phyloP scores from a whole-genome alignment of 2,888 invertebrate species.

The Tachystola acroxantha region DNA sequence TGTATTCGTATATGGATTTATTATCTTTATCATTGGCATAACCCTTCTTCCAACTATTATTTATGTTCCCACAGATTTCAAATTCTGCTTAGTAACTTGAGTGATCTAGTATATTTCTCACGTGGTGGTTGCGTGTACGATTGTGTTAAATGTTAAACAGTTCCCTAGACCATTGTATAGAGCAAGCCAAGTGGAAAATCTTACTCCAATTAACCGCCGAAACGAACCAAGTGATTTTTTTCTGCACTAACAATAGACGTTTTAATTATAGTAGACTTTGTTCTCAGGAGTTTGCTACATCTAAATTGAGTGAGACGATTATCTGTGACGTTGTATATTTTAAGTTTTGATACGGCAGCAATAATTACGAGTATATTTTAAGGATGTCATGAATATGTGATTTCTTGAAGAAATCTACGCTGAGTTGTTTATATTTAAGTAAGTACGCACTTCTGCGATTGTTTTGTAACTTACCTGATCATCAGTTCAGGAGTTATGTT shows the following conservation, averaged over 20 bases:
- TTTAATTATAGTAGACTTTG: slow-evolving; percentile 17
- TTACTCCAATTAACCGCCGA: slow-evolving; percentile 50
- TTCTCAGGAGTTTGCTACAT: slow-evolving; percentile 12
- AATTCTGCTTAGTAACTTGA: not conserved
- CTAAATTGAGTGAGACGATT: slow-evolving; percentile 3
- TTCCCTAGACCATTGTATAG: slow-evolving; percentile 53
- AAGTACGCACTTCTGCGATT: no score
- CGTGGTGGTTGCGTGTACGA: slow-evolving; percentile 27
- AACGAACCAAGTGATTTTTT: slow-evolving; percentile 32
- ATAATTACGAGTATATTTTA: no score
- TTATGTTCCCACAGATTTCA: slow-evolving; percentile 1
- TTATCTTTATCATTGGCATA: no score
- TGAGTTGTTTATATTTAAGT: no score
- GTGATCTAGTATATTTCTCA: slow-evolving; percentile 22
- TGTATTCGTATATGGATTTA: no score
- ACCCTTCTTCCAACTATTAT: no score
- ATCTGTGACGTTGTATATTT: not conserved
- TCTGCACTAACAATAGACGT: slow-evolving; percentile 23
- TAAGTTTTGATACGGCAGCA: no score
- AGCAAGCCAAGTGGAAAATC: slow-evolving; percentile 51
- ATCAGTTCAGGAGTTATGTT: no score
- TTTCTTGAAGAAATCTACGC: no score
- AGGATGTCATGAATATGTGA: no score
- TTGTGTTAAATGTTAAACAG: slow-evolving; percentile 49
- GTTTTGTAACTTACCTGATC: no score